A percentile compares a stretch with the other conserved stretches of the same genome.
Conservation (phyloP, 2,797 vertebrate genomes). For the Mormyrops attenuatus region DNA sequence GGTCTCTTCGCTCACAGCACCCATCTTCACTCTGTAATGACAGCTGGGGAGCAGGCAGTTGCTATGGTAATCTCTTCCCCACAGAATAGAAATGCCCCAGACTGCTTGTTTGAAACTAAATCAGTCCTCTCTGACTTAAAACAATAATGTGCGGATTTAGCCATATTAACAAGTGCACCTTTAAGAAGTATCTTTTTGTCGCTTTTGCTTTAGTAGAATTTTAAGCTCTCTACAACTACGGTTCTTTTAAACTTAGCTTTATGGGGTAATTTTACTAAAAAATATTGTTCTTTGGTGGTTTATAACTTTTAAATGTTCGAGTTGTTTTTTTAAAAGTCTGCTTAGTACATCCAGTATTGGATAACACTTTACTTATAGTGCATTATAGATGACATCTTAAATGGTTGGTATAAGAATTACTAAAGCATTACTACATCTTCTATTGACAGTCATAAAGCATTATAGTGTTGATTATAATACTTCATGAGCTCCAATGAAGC, state of each 20-base stretch:
- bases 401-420: neutral
- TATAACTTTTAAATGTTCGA: neutral
- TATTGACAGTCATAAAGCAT: neutral
- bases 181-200: slow-evolving; percentile 50
- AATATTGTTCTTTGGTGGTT: neutral
- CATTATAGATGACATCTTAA: neutral
- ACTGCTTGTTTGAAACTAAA: slow-evolving; percentile 66
- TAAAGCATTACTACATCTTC: neutral
- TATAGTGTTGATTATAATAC: neutral
- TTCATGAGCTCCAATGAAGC: neutral
- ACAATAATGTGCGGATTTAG: slow-evolving; percentile 35
- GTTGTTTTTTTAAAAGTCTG: neutral
- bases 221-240: neutral
- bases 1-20: slow-evolving; percentile 70
- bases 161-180: slow-evolving; percentile 58
- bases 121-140: slow-evolving; percentile 49
- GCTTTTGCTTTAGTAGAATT: neutral
- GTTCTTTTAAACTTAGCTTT: neutral
- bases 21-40: slow-evolving; percentile 69
- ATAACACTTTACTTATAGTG: neutral
- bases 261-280: neutral
- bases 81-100: slow-evolving; percentile 60
- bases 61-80: slow-evolving; percentile 61
- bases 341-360: neutral
- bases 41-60: slow-evolving; percentile 74